phyloP scores from a whole-genome alignment of 2,797 vertebrate genomes.

The Chiroxiphia lanceolata region DNA sequence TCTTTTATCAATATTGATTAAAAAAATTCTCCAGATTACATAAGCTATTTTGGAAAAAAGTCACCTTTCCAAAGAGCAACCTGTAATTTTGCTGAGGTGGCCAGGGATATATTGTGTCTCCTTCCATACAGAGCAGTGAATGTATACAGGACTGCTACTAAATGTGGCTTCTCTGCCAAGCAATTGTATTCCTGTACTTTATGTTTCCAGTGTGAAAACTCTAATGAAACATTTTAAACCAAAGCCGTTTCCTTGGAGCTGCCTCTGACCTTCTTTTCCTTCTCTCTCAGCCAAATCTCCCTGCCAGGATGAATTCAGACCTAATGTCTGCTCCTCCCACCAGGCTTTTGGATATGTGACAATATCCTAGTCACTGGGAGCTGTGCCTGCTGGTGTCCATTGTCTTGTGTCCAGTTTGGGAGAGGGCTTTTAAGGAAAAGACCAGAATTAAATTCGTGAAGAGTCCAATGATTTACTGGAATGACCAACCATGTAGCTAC shows the following conservation, averaged over 20 bases:
- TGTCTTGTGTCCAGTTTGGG: conserved; percentile 49
- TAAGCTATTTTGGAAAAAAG: background rate
- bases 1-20: background rate
- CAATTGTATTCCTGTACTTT: conserved; percentile 7
- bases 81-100: background rate
- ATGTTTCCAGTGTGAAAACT: conserved; percentile 41
- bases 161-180: background rate
- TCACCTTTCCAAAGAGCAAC: background rate
- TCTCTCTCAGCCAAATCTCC: conserved; percentile 10
- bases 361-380: conserved; percentile 47
- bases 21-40: background rate
- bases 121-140: background rate
- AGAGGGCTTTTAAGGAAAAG: conserved; percentile 48
- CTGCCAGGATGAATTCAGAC: conserved; percentile 58
- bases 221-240: conserved; percentile 51
- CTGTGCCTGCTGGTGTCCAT: conserved; percentile 57
- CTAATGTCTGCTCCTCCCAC: conserved; percentile 59
- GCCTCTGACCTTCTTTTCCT: conserved; percentile 58
- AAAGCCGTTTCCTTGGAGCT: conserved; percentile 62
- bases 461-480: conserved; percentile 28
- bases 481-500: background rate
- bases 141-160: conserved; percentile 2
- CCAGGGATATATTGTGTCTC: background rate
- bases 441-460: conserved; percentile 16
- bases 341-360: conserved; percentile 59